Conservation (phyloP, 64 coral and sea anemone genomes). For the Montipora sp. region DNA sequence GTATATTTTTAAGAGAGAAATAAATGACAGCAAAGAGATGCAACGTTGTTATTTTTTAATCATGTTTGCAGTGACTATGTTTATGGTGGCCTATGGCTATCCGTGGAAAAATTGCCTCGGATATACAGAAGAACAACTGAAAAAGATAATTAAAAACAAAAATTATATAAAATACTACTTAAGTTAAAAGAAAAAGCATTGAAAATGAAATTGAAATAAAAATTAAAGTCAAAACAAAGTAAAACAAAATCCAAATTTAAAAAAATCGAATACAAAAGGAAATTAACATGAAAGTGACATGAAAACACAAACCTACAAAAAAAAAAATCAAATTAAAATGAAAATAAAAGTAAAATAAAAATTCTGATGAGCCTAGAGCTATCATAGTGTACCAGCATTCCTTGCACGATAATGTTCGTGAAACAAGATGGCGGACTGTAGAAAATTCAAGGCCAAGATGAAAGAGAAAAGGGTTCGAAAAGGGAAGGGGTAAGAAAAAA, state of each 20-base stretch:
- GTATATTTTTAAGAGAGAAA: not conserved
- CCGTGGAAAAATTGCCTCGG: not conserved
- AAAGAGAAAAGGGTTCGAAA: no score
- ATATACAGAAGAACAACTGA: not conserved
- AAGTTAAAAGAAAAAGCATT: no score
- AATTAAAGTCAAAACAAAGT: no score
- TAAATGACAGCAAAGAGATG: no score
- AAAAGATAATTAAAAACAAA: not conserved
- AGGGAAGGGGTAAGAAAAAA: no score
- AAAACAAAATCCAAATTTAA: no score
- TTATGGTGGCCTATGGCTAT: not conserved
- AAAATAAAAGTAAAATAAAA: not conserved
- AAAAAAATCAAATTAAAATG: not conserved
- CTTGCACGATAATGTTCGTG: not conserved
- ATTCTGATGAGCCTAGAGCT: not conserved
- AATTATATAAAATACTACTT: not conserved
- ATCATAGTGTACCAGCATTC: slow-evolving; percentile 8
- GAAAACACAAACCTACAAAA: no score
- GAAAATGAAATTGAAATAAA: not conserved
- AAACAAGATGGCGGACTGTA: not conserved
- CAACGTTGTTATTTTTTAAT: no score
- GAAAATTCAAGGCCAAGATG: no score
- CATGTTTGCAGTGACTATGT: not conserved
- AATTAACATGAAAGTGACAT: no score
- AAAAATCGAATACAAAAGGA: no score